Conservation (phyloP, 2,888 invertebrate genomes). For the Cenopis cana region DNA sequence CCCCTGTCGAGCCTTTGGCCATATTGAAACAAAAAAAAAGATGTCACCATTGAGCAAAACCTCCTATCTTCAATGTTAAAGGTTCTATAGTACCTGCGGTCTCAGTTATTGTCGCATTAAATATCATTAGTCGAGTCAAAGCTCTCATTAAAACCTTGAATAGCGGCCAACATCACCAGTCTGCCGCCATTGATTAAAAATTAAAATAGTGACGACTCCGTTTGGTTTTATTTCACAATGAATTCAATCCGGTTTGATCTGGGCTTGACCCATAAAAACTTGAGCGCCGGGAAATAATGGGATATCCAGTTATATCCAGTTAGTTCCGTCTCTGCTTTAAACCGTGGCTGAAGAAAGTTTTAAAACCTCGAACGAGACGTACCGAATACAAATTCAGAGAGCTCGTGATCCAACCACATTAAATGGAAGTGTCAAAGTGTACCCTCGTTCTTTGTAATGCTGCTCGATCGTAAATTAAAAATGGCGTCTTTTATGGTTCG, state of each 20-base stretch:
- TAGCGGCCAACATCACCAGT: background rate
- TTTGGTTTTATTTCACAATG: constrained; percentile 53
- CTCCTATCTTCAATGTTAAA: no score
- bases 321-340: constrained; percentile 75
- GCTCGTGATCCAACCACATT: constrained; percentile 61
- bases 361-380: constrained; percentile 68
- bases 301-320: constrained; percentile 74
- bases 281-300: constrained; percentile 68
- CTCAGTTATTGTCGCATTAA: background rate
- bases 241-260: constrained; percentile 74
- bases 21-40: no score
- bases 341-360: constrained; percentile 73
- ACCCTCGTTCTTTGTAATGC: constrained; percentile 60
- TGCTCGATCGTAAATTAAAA: constrained; percentile 55
- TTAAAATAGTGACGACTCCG: constrained; percentile 50
- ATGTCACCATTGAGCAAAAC: no score
- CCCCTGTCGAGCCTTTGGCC: no score
- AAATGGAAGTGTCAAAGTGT: constrained; percentile 58
- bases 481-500: constrained; percentile 49
- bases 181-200: background rate
- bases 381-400: constrained; percentile 73
- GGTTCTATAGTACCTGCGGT: no score
- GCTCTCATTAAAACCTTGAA: background rate
- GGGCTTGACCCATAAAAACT: constrained; percentile 81
- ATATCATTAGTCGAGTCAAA: background rate